These are phyloP conservation scores for Holothuria glaberrima DNA, from an alignment of 35 echinoderm and acorn worm genomes.

Conservation along the genomic window DNA sequence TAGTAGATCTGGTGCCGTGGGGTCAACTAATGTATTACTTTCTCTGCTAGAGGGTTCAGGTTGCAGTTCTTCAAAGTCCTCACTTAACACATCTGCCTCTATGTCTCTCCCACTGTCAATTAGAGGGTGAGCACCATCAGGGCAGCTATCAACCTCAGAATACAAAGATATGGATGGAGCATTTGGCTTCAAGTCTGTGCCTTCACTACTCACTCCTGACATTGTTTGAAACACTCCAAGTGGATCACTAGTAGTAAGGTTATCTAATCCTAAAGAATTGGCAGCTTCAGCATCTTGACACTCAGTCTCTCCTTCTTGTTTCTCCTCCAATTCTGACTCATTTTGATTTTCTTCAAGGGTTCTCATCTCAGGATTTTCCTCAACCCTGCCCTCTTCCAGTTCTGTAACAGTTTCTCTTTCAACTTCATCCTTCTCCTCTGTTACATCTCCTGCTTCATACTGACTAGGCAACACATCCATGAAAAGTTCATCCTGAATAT, in stretches of 20 bases:
- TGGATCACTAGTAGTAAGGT: neutral
- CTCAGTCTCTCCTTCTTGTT: neutral
- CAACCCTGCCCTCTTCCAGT: neutral
- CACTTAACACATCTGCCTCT: neutral
- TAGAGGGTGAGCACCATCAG: neutral
- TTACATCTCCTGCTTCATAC: neutral
- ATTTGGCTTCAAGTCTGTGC: neutral
- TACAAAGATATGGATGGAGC: neutral
- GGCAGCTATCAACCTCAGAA: neutral
- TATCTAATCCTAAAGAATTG: neutral
- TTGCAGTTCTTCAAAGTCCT: slow-evolving; percentile 36
- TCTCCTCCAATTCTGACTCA: neutral
- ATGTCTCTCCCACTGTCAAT: neutral
- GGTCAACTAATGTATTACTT: neutral
- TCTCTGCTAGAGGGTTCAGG: neutral
- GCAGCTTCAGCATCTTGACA: neutral
- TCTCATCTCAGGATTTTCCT: neutral
- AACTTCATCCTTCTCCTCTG: neutral
- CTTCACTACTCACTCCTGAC: neutral
- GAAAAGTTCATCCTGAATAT: no score
- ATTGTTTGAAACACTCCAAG: neutral
- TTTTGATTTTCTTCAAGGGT: neutral
- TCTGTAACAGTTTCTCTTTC: neutral
- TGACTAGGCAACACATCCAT: neutral
- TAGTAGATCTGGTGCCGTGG: slow-evolving; percentile 48